phyloP scores from a whole-genome alignment of 2,888 invertebrate genomes.

The Sesia apiformis region DNA sequence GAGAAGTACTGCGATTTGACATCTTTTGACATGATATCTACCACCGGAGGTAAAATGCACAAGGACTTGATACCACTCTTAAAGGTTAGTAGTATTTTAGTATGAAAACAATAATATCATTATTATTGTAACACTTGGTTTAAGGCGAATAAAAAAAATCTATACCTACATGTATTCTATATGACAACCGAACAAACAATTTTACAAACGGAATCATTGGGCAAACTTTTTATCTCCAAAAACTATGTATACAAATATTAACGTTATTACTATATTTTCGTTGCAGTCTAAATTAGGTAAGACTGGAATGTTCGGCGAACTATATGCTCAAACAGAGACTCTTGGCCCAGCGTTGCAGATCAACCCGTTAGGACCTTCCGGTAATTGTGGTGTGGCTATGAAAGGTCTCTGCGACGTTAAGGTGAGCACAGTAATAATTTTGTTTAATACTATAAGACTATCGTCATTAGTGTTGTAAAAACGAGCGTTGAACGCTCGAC shows the following conservation, averaged over 20 bases:
- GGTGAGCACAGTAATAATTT: neutral
- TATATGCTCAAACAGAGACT: conserved; percentile 19
- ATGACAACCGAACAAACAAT: neutral
- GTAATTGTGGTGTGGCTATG: conserved; percentile 28
- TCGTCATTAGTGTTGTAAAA: too few relatives aligned
- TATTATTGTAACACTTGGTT: neutral
- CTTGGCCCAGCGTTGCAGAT: conserved; percentile 27
- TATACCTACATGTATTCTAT: too few relatives aligned
- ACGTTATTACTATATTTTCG: neutral
- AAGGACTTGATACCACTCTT: conserved; percentile 15
- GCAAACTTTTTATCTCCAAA: too few relatives aligned
- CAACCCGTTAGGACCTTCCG: conserved; percentile 24
- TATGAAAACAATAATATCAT: neutral
- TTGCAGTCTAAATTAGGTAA: neutral
- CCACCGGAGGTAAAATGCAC: conserved; percentile 33
- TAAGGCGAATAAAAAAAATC: too few relatives aligned
- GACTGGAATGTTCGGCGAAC: neutral
- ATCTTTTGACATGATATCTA: conserved; percentile 25
- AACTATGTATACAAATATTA: too few relatives aligned
- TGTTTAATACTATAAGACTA: too few relatives aligned
- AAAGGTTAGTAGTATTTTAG: neutral
- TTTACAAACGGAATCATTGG: neutral
- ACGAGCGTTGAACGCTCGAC: too few relatives aligned
- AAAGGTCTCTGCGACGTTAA: neutral
- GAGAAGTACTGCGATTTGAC: conserved; percentile 38